Evolutionary conservation across 2,888 invertebrate genomes (phyloP), one percentile per base, ranked within the genome.

Genomic region (Stratiomys singularior): DNA sequence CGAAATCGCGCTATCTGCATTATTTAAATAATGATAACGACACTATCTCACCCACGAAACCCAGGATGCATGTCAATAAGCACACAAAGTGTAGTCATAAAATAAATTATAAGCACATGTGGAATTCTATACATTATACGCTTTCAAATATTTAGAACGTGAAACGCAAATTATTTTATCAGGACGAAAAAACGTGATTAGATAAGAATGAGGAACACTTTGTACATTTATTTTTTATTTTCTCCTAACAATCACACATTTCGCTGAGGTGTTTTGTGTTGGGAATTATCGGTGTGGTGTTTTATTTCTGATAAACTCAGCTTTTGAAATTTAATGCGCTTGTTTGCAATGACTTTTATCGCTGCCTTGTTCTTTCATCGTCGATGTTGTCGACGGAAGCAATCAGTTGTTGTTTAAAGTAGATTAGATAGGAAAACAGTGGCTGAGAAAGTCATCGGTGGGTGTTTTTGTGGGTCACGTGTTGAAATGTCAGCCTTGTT

Each of bases 21-120:
- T 76, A 63, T 44, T 76, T 76, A 28, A 15, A 47, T n/a, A 46
- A 27, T 47, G 76, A 64, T 76, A 47, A 9, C 37, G 9, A 47
- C n/a, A 71, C 13, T 78, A 37, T 58, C n/a, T n/a, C 76, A 71
- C 76, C 47, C 37, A 37, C 79, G 60, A 78, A 80, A 63, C 80
- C 79, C 5, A 77, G 76, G 78, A 47, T 81, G 81, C 72, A 63
- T 72, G 67, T 46, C 44, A 67, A 37, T 67, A 67, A 67, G 9
- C 18, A n/a, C 15, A 21, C 28, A 67, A 67, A 67, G 18, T 27
- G 44, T n/a, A 60, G 23, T 60, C 23, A 60, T 60, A 60, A 60
- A 60, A 60, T 60, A 18, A 60, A 60, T 60, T 60, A 60, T 25
- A 60, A 60, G 4, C 58, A 60, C 58, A 60, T 60, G 58, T 23